Conservation (phyloP, 2,888 invertebrate species). For the Pilophorus perplexus region DNA sequence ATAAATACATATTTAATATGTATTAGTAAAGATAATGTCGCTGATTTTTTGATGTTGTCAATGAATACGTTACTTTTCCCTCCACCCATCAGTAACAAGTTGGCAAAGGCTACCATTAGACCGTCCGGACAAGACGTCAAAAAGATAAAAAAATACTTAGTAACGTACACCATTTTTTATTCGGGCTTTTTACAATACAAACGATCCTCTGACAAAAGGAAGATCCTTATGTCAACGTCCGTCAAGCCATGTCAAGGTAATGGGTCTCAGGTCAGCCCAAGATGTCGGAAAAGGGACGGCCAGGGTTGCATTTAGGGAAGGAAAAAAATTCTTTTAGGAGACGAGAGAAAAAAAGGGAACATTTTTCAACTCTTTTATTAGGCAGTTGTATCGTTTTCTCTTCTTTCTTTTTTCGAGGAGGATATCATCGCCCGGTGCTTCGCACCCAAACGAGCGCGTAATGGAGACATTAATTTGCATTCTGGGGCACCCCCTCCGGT, state of each 20-base stretch:
- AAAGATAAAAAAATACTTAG: too few relatives aligned
- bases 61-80: too few relatives aligned
- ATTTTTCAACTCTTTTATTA: neutral
- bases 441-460: neutral
- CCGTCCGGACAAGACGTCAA: too few relatives aligned
- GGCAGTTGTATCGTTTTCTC: neutral
- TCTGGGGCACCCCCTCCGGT: neutral
- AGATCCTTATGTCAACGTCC: slow-evolving; percentile 29
- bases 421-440: neutral
- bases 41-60: too few relatives aligned
- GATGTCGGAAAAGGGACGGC: neutral
- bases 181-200: neutral
- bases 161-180: neutral
- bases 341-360: neutral
- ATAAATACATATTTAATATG: too few relatives aligned
- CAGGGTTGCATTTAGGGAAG: neutral
- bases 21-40: too few relatives aligned
- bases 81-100: too few relatives aligned
- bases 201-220: slow-evolving; percentile 9
- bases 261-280: slow-evolving; percentile 8
- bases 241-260: slow-evolving; percentile 23
- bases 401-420: too few relatives aligned
- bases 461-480: slow-evolving; percentile 18
- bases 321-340: neutral
- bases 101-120: too few relatives aligned